These are phyloP conservation scores for Sarcophaga bullata DNA, from an alignment of 1,140 invertebrate genomes.

Conservation along the genomic window DNA sequence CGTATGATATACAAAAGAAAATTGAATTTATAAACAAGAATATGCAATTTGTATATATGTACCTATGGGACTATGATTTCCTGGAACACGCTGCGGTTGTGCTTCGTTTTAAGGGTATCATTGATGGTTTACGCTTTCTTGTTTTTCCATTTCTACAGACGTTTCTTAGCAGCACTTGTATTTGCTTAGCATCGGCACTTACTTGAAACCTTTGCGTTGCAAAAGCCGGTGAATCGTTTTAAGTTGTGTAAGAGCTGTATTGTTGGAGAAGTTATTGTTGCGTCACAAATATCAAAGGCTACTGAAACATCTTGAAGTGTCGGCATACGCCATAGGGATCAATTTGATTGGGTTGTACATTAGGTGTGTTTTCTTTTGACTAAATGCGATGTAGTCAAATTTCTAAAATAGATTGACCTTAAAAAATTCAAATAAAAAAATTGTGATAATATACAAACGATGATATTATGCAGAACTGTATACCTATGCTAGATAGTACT, in stretches of 20 bases:
- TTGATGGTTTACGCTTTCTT: slow-evolving; percentile 14
- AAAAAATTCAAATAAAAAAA: neutral
- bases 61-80: slow-evolving; percentile 65
- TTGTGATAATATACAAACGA: neutral
- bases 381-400: slow-evolving; percentile 63
- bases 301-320: slow-evolving; percentile 45
- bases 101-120: slow-evolving; percentile 46
- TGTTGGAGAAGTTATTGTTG: slow-evolving; percentile 29
- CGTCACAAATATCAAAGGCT: slow-evolving; percentile 48
- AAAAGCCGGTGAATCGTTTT: slow-evolving; percentile 53
- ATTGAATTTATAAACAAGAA: too few relatives aligned
- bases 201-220: slow-evolving; percentile 47
- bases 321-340: slow-evolving; percentile 46
- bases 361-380: slow-evolving; percentile 59
- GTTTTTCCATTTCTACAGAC: neutral
- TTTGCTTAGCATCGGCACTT: neutral
- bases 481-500: slow-evolving; percentile 61
- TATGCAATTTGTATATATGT: neutral
- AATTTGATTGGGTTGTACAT: slow-evolving; percentile 44
- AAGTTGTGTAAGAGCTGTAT: slow-evolving; percentile 42
- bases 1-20: too few relatives aligned
- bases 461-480: neutral
- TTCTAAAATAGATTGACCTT: slow-evolving; percentile 59
- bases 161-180: slow-evolving; percentile 17
- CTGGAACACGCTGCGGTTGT: slow-evolving; percentile 54